Evolutionary conservation across 2,888 invertebrate species (phyloP).

Genomic region (Brachyopa scutellaris): DNA sequence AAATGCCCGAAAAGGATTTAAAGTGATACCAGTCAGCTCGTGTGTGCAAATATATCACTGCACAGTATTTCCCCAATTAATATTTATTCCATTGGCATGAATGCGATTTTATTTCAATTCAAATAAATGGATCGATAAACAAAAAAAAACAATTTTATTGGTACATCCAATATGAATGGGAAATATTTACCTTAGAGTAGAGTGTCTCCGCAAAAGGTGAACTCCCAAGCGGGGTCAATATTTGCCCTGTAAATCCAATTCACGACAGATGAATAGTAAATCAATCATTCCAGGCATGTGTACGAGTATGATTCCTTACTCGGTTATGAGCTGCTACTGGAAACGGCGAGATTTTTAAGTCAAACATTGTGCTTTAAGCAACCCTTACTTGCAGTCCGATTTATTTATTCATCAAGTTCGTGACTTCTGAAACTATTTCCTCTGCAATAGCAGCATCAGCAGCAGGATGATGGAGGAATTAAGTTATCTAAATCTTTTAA

Average conservation of each 20-base stretch:
- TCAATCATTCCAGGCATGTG: slow-evolving; percentile 1
- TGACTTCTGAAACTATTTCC: slow-evolving; percentile 19
- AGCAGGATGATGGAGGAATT: not conserved
- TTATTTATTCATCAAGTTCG: slow-evolving; percentile 32
- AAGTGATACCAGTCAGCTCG: not conserved
- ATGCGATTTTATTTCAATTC: slow-evolving; percentile 41
- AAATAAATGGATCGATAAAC: not conserved
- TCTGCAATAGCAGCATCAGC: no score
- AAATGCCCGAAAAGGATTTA: slow-evolving; percentile 5
- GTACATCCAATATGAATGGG: slow-evolving; percentile 12
- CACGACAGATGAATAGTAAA: slow-evolving; percentile 42
- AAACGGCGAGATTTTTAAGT: not conserved
- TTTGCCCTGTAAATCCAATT: slow-evolving; percentile 16
- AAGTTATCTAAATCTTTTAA: slow-evolving; percentile 4
- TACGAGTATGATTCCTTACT: not conserved
- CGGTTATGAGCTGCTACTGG: not conserved
- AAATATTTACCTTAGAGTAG: slow-evolving; percentile 5
- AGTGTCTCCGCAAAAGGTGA: not conserved
- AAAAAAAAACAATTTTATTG: slow-evolving; percentile 16
- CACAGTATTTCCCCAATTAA: slow-evolving; percentile 30
- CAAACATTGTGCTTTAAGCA: no score
- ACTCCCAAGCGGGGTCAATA: not conserved
- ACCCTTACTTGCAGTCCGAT: not conserved
- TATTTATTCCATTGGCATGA: slow-evolving; percentile 33
- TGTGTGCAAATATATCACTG: slow-evolving; percentile 14